These are phyloP conservation scores for Noctua janthe DNA, from an alignment of 2,888 invertebrate species.

Conservation along the genomic window DNA sequence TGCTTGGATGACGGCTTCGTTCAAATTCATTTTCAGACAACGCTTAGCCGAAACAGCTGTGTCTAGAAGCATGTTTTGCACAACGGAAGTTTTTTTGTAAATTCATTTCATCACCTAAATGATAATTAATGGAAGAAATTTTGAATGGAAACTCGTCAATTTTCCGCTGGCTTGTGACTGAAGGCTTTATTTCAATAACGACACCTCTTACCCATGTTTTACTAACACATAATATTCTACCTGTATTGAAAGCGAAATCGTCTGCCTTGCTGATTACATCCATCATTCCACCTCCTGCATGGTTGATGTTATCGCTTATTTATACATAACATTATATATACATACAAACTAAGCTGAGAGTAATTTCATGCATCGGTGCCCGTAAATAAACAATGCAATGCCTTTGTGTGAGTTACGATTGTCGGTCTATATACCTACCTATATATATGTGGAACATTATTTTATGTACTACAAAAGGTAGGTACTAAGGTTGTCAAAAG, in stretches of 20 bases:
- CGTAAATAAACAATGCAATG: constrained; percentile 78
- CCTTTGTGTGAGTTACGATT: constrained; percentile 70
- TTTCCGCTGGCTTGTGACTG: background rate
- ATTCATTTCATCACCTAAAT: background rate
- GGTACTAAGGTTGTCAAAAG: constrained; percentile 44
- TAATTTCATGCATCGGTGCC: constrained; percentile 82
- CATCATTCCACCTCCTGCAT: constrained; percentile 40
- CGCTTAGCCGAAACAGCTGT: background rate
- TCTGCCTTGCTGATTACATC: constrained; percentile 17
- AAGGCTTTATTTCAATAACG: background rate
- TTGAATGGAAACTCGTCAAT: background rate
- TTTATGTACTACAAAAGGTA: constrained; percentile 44
- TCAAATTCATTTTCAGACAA: background rate
- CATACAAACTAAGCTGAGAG: constrained; percentile 70
- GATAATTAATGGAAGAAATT: background rate
- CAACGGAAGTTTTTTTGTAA: background rate
- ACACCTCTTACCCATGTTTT: background rate
- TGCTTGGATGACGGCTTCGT: no score
- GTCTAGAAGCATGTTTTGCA: background rate
- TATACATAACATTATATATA: constrained; percentile 7
- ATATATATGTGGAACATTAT: constrained; percentile 23
- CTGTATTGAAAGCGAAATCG: constrained; percentile 33
- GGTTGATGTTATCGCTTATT: constrained; percentile 54
- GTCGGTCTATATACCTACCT: constrained; percentile 35
- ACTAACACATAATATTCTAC: background rate